Evolutionary conservation across 2,797 vertebrate species (phyloP), one percentile per base, ranked within the genome.

Genomic region (Poeciliopsis presidionis): DNA sequence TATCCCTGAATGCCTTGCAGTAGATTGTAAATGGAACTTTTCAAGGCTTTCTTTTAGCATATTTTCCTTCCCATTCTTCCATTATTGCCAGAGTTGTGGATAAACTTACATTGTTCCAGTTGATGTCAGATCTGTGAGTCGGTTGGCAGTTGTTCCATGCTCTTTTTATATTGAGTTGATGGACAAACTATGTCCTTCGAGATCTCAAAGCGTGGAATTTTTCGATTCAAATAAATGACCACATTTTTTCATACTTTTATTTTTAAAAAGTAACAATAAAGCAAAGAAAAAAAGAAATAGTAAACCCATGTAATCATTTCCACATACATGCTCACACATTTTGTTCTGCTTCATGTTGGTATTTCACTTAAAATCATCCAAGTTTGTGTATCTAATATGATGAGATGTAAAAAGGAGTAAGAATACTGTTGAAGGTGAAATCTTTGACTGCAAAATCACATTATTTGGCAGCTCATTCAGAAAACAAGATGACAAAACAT

Each of bases 401-500:
- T 1, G 16, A 70, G 45, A 46, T 70, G 25, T 28, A 46, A 70
- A 70, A 45, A 8, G 14, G 5, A 45, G 67, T 45, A 70, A 28
- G 14, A 46, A 45, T 70, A 28, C 43, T 46, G 43, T 14, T 28
- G 13, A 16, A 70, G 43, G n/a, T 28, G 2, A 70, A 45, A 3
- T 46, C 69, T 86, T 88, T 85, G 86, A 84, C 88, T 81, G 74
- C 84, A 84, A 85, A 87, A 81, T 74, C 49, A 61, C 0, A 72
- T 80, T 86, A 76, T 83, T 30, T 3, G 85, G 90, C 90, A 92
- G 91, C 88, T 91, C 76, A 86, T 71, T 77, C 76, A 74, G 83
- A 75, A 84, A 75, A 74, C 79, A 2, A 46, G 18, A 30, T 13
- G 79, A 81, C 78, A 73, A 84, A 81, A 82, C 75, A 86, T 81